Percentiles rank a stretch among this genome's conserved stretches.
phyloP scores from a whole-genome alignment of 2,888 invertebrate species.

The Amblyteles armatorius region DNA sequence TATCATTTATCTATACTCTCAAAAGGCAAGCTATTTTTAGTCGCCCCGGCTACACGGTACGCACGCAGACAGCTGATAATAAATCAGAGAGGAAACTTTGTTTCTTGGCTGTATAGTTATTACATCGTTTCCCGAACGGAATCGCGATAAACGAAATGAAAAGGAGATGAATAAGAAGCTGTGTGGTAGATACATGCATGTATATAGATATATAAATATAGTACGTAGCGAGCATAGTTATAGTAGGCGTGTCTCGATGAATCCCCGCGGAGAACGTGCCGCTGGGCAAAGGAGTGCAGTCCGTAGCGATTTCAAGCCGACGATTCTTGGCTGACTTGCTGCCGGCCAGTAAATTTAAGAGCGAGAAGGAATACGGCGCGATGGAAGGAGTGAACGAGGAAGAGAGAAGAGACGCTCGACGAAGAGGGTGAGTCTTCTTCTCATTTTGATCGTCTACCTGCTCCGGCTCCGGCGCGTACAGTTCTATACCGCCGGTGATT shows the following conservation, averaged over 20 bases:
- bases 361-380: conserved; percentile 31
- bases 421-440: conserved; percentile 38
- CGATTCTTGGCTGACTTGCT: conserved; percentile 36
- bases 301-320: conserved; percentile 40
- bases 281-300: conserved; percentile 44
- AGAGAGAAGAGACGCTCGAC: conserved; percentile 20
- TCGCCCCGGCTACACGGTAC: conserved; percentile 3
- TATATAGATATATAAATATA: conserved; percentile 7
- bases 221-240: conserved; percentile 25
- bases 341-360: conserved; percentile 40
- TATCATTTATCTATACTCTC: background rate
- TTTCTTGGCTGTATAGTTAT: conserved; percentile 42
- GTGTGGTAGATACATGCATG: background rate
- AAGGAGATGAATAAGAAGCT: conserved; percentile 40
- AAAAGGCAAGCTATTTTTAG: background rate
- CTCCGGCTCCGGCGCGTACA: conserved; percentile 33
- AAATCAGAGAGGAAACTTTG: conserved; percentile 24
- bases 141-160: conserved; percentile 63
- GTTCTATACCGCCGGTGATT: conserved; percentile 65
- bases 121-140: conserved; percentile 44
- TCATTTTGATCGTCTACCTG: conserved; percentile 69
- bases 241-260: conserved; percentile 57
- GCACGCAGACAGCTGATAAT: conserved; percentile 18
- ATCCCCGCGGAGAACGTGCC: conserved; percentile 55
- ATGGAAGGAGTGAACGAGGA: conserved; percentile 1